phyloP scores from a whole-genome alignment of 2,888 invertebrate species.

The Ophion costatus region DNA sequence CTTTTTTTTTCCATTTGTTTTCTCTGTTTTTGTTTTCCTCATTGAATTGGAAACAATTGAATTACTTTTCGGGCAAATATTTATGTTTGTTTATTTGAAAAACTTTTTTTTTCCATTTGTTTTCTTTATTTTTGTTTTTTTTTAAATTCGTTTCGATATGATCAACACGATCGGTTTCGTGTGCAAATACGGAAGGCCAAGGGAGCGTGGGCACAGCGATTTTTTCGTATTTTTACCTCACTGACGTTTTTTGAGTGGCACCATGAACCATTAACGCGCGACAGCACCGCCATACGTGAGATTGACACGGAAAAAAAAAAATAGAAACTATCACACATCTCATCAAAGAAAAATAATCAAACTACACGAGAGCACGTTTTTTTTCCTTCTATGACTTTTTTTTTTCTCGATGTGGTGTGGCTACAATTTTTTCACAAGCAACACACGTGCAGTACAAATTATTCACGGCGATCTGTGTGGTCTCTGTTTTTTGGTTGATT shows the following conservation, averaged over 20 bases:
- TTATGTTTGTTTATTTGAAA: conserved; percentile 13
- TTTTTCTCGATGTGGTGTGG: conserved; percentile 82
- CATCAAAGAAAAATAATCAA: conserved; percentile 33
- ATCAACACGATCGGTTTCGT: conserved; percentile 56
- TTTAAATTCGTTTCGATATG: conserved; percentile 61
- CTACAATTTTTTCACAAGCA: conserved; percentile 80
- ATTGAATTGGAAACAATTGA: too few species aligned
- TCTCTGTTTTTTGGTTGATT: conserved; percentile 69
- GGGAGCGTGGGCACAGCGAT: conserved; percentile 53
- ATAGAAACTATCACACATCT: conserved; percentile 45
- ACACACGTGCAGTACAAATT: conserved; percentile 56
- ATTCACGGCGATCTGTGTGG: conserved; percentile 66
- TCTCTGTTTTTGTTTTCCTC: conserved; percentile 37
- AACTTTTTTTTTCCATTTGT: conserved; percentile 53
- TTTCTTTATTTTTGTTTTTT: conserved; percentile 21
- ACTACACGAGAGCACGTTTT: conserved; percentile 77
- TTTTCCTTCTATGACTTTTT: conserved; percentile 45
- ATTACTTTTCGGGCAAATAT: not conserved
- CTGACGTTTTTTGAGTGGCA: conserved; percentile 81
- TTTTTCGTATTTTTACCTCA: conserved; percentile 82
- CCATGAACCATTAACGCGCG: conserved; percentile 77
- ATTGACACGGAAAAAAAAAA: conserved; percentile 64
- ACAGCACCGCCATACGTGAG: conserved; percentile 77
- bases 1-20: conserved; percentile 44
- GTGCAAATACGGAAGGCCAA: not conserved